These are phyloP conservation scores for Muntiacus muntjak DNA, from an alignment of 2,113 vertebrate species.

Conservation along the genomic window DNA sequence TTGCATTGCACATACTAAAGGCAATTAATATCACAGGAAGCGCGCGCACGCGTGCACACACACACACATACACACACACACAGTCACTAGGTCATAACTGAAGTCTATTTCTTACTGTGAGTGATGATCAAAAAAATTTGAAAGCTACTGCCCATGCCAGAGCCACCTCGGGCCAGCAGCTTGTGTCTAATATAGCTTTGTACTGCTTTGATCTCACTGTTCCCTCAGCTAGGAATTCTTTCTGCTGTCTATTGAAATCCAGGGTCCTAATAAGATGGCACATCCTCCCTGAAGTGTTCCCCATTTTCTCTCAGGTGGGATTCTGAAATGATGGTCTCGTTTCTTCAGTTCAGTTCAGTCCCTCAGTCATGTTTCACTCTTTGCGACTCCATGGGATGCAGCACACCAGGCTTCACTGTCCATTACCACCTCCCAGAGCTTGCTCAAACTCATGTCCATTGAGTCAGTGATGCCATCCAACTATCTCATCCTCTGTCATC, in stretches of 20 bases:
- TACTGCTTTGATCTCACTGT: not conserved
- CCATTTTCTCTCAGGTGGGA: not conserved
- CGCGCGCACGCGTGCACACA: not conserved
- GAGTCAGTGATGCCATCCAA: not conserved
- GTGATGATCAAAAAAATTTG: not conserved
- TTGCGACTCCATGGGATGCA: not conserved
- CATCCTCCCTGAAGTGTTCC: not conserved
- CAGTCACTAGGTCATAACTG: not conserved
- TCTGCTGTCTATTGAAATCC: not conserved
- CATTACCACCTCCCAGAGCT: not conserved
- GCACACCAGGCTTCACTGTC: not conserved
- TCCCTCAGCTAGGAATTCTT: not conserved
- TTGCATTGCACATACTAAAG: not conserved
- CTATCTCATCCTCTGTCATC: not conserved
- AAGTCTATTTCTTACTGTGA: slow-evolving; percentile 21
- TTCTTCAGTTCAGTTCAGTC: not conserved
- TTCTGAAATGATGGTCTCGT: not conserved
- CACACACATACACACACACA: not conserved
- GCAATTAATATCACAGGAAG: not conserved
- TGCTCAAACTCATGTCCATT: not conserved
- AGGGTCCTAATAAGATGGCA: not conserved
- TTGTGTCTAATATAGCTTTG: not conserved
- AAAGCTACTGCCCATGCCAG: not conserved
- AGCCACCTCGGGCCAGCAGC: not conserved
- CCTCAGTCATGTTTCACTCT: not conserved